Evolutionary conservation across 2,888 invertebrate genomes (phyloP), one percentile per base, ranked within the genome.

Genomic region (Ichneumon xanthorius): DNA sequence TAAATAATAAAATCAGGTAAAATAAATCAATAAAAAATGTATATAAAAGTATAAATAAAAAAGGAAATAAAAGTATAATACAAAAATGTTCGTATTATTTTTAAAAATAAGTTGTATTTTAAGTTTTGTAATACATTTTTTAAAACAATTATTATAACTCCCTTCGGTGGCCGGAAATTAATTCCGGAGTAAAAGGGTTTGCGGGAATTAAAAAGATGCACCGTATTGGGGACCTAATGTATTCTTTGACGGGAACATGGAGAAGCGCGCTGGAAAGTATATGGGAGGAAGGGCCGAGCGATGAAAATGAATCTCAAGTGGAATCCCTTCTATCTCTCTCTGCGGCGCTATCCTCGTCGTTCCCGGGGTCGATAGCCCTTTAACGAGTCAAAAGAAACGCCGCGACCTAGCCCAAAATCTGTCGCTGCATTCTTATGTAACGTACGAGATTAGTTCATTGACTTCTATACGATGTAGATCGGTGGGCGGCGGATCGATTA

Each of bases 321-420:
- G 14, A n/a, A 67, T 16, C 77, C 77, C 68, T 80, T 77, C 53
- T 50, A 53, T 72, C 48, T 71, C 73, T 22, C 22, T 37, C 30
- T n/a, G n/a, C 37, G 4, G 26, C 53, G 65, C 16, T 48, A 45
- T 26, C 50, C 55, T 45, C 19, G 55, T 67, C 65, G 67, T 76
- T 53, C 37, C 40, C 37, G 71, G 85, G 89, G 89, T 89, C 89
- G 87, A 88, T 88, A 86, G 88, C 88, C 89, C 88, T 88, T 89
- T 85, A 84, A 87, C 77, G 87, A 84, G 84, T 37, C 85, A 58
- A 75, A 85, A 87, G 87, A 88, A 89, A 88, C 89, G 87, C 88
- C 87, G 86, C 87, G 88, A 89, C 88, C 90, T 89, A 88, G 83
- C 87, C 87, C 82, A 90, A 89, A 89, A 89, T 87, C 87, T 88